Conservation (phyloP, 2,888 invertebrate species). For the Pandemis corylana region DNA sequence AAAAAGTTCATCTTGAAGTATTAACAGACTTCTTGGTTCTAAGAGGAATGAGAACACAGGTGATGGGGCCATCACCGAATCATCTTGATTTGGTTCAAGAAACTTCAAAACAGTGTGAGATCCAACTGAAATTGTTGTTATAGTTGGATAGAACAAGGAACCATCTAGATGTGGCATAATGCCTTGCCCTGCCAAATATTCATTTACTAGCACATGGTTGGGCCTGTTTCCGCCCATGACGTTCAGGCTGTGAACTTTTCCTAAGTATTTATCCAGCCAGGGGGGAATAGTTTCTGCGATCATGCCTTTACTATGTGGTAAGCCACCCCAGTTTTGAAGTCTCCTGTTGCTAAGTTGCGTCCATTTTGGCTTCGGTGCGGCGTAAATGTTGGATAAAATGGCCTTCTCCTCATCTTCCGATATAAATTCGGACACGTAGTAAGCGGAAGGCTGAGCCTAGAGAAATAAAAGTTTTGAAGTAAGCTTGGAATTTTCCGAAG, state of each 20-base stretch:
- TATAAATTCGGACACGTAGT: constrained; percentile 95
- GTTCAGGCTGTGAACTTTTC: constrained; percentile 88
- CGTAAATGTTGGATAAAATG: constrained; percentile 90
- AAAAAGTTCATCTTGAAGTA: constrained; percentile 94
- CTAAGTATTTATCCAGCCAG: constrained; percentile 91
- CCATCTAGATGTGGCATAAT: constrained; percentile 99
- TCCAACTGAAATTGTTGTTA: constrained; percentile 96
- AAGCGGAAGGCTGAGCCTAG: constrained; percentile 86
- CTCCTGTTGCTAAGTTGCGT: constrained; percentile 95
- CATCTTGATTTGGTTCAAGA: constrained; percentile 80
- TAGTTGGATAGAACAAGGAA: constrained; percentile 95
- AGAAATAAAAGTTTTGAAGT: not conserved
- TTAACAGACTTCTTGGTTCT: constrained; percentile 94
- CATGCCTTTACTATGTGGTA: constrained; percentile 97
- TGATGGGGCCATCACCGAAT: constrained; percentile 59
- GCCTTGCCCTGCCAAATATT: constrained; percentile 96
- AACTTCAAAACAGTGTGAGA: constrained; percentile 97
- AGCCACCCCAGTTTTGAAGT: constrained; percentile 99
- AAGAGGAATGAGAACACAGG: constrained; percentile 90
- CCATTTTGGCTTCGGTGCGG: constrained; percentile 97
- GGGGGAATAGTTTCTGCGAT: constrained; percentile 94
- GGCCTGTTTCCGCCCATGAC: constrained; percentile 90
- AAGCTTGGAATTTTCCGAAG: not conserved
- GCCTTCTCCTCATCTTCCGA: constrained; percentile 88
- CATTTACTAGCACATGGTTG: constrained; percentile 98